phyloP scores from a whole-genome alignment of 92 coral and sea anemone genomes.

The Bergia puertoricense region DNA sequence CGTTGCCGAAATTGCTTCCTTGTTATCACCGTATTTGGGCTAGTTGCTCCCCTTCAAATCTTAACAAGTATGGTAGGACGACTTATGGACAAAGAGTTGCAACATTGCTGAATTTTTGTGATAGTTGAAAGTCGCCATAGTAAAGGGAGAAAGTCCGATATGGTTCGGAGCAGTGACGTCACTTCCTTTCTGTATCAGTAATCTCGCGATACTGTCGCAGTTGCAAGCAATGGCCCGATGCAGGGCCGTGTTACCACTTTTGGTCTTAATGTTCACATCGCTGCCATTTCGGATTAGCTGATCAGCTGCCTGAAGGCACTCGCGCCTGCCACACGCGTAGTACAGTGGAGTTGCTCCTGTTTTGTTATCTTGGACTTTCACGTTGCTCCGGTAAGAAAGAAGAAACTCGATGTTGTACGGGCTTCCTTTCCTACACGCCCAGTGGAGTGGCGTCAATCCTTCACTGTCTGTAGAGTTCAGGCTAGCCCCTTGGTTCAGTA shows the following conservation, averaged over 20 bases:
- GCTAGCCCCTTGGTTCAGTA: neutral
- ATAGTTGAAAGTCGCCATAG: constrained; percentile 3
- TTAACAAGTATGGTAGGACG: neutral
- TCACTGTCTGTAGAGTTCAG: neutral
- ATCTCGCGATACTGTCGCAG: constrained; percentile 10
- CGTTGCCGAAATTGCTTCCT: neutral
- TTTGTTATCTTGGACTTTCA: neutral
- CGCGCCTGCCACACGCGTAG: constrained; percentile 15
- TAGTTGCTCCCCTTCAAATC: neutral
- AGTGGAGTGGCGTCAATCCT: neutral
- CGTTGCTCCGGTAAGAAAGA: neutral
- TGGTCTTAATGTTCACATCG: neutral
- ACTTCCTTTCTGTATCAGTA: constrained; percentile 13
- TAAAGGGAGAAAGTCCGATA: neutral
- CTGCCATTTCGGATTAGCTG: neutral
- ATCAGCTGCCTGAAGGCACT: constrained; percentile 2
- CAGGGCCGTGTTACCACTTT: constrained; percentile 16
- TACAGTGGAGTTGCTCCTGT: constrained; percentile 8
- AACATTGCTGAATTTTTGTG: neutral
- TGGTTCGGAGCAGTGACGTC: neutral
- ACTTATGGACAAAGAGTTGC: neutral
- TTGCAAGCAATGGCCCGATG: constrained; percentile 12
- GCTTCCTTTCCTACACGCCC: neutral
- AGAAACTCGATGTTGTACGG: neutral
- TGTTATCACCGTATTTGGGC: neutral